Percentiles rank a stretch among this genome's conserved stretches.
Evolutionary conservation across 1,140 invertebrate genomes (phyloP).

Genomic region (Papilio helenus): DNA sequence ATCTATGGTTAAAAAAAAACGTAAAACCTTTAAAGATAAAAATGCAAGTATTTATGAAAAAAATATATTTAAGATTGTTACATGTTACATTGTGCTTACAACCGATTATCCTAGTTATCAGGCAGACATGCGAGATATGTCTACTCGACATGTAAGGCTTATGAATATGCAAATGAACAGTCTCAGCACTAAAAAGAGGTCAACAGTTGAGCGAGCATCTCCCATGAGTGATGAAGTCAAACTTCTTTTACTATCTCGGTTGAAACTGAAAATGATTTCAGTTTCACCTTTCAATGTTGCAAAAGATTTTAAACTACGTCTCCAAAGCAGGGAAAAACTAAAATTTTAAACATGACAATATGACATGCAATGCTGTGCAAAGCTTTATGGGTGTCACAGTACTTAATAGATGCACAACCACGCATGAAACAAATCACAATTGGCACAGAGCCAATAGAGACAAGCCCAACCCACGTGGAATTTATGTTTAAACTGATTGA

Average conservation of each 20-base stretch:
- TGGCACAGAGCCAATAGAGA: background rate
- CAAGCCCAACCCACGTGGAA: background rate
- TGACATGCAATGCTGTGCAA: background rate
- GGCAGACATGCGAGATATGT: background rate
- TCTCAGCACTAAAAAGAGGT: conserved; percentile 22
- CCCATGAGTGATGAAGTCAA: conserved; percentile 30
- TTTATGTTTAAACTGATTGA: conserved; percentile 1
- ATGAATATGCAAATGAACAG: conserved; percentile 36
- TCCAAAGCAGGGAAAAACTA: too few relatives aligned
- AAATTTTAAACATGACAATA: too few relatives aligned
- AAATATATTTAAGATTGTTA: background rate
- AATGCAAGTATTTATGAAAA: too few relatives aligned
- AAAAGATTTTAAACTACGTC: too few relatives aligned
- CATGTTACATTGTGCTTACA: background rate
- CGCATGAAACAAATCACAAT: background rate
- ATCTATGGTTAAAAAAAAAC: too few relatives aligned
- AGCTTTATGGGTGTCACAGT: background rate
- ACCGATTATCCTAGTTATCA: conserved; percentile 20
- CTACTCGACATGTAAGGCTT: conserved; percentile 23
- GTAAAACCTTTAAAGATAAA: too few relatives aligned
- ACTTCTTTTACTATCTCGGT: background rate
- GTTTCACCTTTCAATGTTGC: background rate
- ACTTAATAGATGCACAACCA: background rate
- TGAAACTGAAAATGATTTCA: background rate
- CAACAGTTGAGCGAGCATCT: conserved; percentile 29